A percentile compares a stretch with the other conserved stretches of the same genome.
Conservation (phyloP, 2,888 invertebrate genomes). For the Drosophila macrospina region DNA sequence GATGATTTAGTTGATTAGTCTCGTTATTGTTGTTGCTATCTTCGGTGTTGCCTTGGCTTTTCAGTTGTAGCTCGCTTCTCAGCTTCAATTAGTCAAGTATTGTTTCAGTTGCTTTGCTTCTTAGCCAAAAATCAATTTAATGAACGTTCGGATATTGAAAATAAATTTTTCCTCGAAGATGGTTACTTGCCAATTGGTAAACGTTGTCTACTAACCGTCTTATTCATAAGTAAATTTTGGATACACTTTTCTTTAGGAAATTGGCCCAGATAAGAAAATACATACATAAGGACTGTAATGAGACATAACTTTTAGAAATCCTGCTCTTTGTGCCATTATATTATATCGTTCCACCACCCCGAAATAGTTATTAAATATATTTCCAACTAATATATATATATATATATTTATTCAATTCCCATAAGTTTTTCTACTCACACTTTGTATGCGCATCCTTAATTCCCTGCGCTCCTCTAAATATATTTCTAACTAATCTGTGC, state of each 20-base stretch:
- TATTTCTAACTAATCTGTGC: constrained; percentile 39
- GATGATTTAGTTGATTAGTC: constrained; percentile 22
- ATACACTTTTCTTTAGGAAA: no score
- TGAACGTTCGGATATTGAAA: constrained; percentile 55
- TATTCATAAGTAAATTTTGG: no score
- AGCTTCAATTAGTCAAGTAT: constrained; percentile 68
- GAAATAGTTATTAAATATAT: no score
- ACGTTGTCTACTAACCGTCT: no score
- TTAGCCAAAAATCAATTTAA: constrained; percentile 58
- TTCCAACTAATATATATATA: not conserved
- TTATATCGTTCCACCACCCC: no score
- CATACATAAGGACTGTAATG: no score
- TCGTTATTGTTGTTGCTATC: constrained; percentile 1
- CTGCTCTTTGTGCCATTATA: no score
- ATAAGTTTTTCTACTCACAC: not conserved
- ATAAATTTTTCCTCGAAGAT: not conserved
- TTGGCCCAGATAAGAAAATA: no score
- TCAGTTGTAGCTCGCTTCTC: constrained; percentile 39
- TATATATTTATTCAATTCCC: no score
- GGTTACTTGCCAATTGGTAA: not conserved
- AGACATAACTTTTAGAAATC: no score
- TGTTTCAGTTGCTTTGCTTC: constrained; percentile 56
- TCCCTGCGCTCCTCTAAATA: constrained; percentile 15
- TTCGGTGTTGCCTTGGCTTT: constrained; percentile 18
- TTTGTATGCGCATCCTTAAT: not conserved